Base-by-base conservation (phyloP, 1,140 invertebrate species). In the Drosophila funebris region DNA sequence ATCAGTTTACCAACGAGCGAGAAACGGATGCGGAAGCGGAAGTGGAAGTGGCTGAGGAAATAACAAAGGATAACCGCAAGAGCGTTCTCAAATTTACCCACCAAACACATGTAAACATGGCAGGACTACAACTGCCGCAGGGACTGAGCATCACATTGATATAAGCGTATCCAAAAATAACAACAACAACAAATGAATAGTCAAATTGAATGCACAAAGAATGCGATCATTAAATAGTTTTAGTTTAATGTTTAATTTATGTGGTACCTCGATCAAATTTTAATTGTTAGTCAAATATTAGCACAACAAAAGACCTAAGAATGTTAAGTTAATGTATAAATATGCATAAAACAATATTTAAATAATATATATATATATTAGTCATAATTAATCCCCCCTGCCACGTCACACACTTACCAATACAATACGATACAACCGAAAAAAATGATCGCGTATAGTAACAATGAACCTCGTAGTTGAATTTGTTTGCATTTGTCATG, bases 231-330 rank as follows among this genome's bases (percentile, higher is more conserved):
- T 82, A 75, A 71, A 58, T 71, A 73, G 50, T 69, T 44, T 54
- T 73, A 73, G 39, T 53, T 43, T 48, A 69, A 74, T 88, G 58
- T 57, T 56, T 88, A 72, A 80, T 76, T 85, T 85, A 64, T 79
- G 63, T 62, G 7, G 83, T 85, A 87, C 82, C 82, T 87, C 64
- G 64, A 82, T 36, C 66, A 78, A 52, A 76, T 76, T 78, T 68
- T 82, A 87, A 88, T 82, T 85, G 74, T 78, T 87, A 87, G 83
- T 87, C 83, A 78, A 87, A 75, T 81, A 80, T 57, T 78, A 78
- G 66, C 66, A 73, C 73, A 36, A 78, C 6, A 69, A 41, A 69
- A 76, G 43, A 79, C 83, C 83, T 88, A 87, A 87, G 83, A 83
- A 85, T 61, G 78, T 87, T 87, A 85, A 87, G 81, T 85, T 84